These are phyloP conservation scores for Thalassarche chlororhynchos DNA, from an alignment of 2,113 vertebrate genomes.

Conservation along the genomic window DNA sequence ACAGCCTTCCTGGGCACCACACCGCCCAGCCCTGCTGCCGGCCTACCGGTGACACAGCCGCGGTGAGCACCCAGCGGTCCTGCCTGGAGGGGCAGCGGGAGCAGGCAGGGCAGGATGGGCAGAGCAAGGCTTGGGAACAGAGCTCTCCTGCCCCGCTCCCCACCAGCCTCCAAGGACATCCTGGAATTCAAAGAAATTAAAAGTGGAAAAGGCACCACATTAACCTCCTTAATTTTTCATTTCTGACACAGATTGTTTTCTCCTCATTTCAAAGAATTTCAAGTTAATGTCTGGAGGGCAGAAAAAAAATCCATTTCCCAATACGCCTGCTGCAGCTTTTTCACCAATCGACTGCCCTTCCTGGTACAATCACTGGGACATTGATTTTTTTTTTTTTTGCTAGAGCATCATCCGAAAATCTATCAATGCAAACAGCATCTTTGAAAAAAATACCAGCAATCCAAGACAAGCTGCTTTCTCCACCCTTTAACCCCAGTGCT, in stretches of 20 bases:
- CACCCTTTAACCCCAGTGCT: constrained; percentile 22
- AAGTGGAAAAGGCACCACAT: constrained; percentile 67
- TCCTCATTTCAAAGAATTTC: constrained; percentile 87
- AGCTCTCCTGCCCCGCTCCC: background rate
- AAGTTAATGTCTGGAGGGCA: constrained; percentile 86
- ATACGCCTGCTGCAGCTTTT: constrained; percentile 84
- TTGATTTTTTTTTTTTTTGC: constrained; percentile 81
- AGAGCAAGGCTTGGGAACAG: accelerated
- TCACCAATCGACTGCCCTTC: constrained; percentile 87
- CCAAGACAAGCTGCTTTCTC: background rate
- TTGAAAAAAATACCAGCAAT: constrained; percentile 44
- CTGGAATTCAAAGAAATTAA: constrained; percentile 63
- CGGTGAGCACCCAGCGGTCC: accelerated
- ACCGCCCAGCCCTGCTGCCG: background rate
- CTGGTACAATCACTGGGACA: constrained; percentile 85
- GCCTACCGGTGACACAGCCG: accelerated
- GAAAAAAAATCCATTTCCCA: constrained; percentile 91
- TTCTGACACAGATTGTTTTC: constrained; percentile 81
- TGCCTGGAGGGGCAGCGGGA: accelerated
- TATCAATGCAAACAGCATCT: constrained; percentile 84
- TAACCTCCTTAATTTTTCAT: constrained; percentile 82
- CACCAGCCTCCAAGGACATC: constrained; percentile 63
- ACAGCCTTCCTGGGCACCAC: accelerated
- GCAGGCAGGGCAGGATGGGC: background rate
- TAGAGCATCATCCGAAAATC: constrained; percentile 89